Evolutionary conservation across 2,797 vertebrate genomes (phyloP).

Genomic region (Typhlichthys subterraneus): DNA sequence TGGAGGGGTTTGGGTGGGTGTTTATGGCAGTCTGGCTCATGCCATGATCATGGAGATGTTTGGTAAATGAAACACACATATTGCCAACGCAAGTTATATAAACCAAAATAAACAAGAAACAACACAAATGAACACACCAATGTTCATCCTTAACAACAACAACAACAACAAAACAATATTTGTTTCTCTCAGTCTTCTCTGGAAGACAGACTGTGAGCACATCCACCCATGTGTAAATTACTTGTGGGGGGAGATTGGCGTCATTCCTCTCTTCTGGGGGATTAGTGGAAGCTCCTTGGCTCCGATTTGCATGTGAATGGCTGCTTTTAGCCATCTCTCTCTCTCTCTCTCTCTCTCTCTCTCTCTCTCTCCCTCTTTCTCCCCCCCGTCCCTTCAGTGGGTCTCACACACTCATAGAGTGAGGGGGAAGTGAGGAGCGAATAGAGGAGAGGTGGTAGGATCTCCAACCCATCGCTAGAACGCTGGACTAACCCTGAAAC

Average conservation of each 20-base stretch:
- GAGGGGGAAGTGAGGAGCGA: constrained; percentile 24
- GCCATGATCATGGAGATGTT: too few species aligned
- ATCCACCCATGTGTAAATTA: constrained; percentile 41
- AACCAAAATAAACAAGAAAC: too few species aligned
- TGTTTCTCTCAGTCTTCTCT: not conserved
- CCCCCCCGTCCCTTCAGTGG: constrained; percentile 14
- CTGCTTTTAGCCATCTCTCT: constrained; percentile 61
- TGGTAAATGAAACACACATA: too few species aligned
- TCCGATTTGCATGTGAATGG: constrained; percentile 82
- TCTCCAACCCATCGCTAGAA: constrained; percentile 21
- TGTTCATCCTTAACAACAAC: not conserved
- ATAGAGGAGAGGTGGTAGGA: not conserved
- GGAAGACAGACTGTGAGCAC: constrained; percentile 27
- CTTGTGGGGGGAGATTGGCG: constrained; percentile 18
- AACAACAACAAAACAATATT: not conserved
- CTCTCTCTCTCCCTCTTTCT: constrained; percentile 14
- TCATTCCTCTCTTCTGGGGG: constrained; percentile 62
- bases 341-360: constrained; percentile 2
- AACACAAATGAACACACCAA: too few species aligned
- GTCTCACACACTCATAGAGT: constrained; percentile 23
- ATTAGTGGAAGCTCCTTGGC: constrained; percentile 79
- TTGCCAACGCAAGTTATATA: too few species aligned
- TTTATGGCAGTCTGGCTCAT: not conserved
- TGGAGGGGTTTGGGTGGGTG: not conserved
- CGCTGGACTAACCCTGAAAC: constrained; percentile 17